Base-by-base conservation (phyloP, 2,888 invertebrate species). In the Drosophila trichaetosa region DNA sequence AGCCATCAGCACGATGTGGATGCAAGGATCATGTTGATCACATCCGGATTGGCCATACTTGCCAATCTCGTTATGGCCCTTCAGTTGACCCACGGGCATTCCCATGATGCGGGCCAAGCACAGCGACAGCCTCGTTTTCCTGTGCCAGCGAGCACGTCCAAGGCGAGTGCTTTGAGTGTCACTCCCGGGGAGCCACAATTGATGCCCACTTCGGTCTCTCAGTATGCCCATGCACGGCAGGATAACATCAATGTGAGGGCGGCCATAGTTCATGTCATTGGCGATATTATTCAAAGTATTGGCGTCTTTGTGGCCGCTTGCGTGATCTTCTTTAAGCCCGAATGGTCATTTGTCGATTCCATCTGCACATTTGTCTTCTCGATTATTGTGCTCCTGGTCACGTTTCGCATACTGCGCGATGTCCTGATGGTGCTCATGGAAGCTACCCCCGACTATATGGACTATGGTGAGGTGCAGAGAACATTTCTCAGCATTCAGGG, bases 21-120 rank as follows among this genome's bases (percentile, higher is more conserved):
- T 86, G 96, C 98, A 4, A 94, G 94, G 7, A 95, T 97, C 61
- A 97, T 97, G 97, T 93, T 99, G 40, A 97, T 99, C 85, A 98
- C 99, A 0, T 98, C 99, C 2, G 97, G 95, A 0, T 94, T 98
- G 56, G 99, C 99, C 0, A 97, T 99, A 46, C 94, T 95, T 49
- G 97, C 99, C 62, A 99, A 99, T 94, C 94, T 99, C 38, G 94
- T 99, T 2, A 85, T 87, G 90, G 86, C 79, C 13, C 0, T 70
- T 0, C 89, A 89, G 36, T 16, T 87, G 40, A 27, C 48, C 2
- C 65, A 76, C 24, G 80, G 76, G 0, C 80, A 80, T n/a, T 72
- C 76, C 0, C 80, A 83, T 36, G 16, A 31, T 13, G 8, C 42
- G 1, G 7, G n/a, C 5, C 36, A 33, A 46, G 2, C 81, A 8